Evolutionary conservation across 1,140 invertebrate genomes (phyloP), one percentile per base, ranked within the genome.

Genomic region (Drosophila orena): DNA sequence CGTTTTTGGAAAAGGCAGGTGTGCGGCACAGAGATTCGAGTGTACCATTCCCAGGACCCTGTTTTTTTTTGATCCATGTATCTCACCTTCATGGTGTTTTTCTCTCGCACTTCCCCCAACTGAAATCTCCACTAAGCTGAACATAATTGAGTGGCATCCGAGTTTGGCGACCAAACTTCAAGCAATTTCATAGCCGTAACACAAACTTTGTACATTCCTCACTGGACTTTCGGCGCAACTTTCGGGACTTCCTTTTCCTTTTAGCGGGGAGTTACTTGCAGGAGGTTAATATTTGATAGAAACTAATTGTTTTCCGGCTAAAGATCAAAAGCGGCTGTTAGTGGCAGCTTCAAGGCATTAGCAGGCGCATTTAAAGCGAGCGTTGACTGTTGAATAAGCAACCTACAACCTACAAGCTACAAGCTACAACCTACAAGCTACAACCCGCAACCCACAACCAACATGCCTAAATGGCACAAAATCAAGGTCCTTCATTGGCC

Each of bases 91-190:
- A 4, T 22, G 22, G 22, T 47, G 24, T 59, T 14, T 17, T 14
- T 10, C 22, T 38, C 17, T 61, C 59, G 17, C 58, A 66, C 35
- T 66, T 66, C 7, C 24, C 44, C 20, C 30, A 62, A 49, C 43
- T 40, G 17, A 47, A 66, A 62, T 62, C 59, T 30, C 27, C 20
- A 34, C 27, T 62, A 62, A 66, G 24, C 64, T 50, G n/a, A 24
- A 49, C 58, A 66, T 66, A 66, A 66, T 66, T 66, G 62, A 66
- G 57, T 66, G 62, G 58, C 44, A 40, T 50, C 49, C 47, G 56
- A 53, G 50, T 53, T 35, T 53, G 24, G 60, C 60, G 60, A 62
- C 54, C 54, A 17, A 61, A 61, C 59, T 61, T 61, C 35, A 61
- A 35, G 40, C 59, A 58, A 58, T 61, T 55, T 61, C 38, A 58